Evolutionary conservation across 1,140 invertebrate genomes (phyloP).

Genomic region (Anagrus nilaparvatae): DNA sequence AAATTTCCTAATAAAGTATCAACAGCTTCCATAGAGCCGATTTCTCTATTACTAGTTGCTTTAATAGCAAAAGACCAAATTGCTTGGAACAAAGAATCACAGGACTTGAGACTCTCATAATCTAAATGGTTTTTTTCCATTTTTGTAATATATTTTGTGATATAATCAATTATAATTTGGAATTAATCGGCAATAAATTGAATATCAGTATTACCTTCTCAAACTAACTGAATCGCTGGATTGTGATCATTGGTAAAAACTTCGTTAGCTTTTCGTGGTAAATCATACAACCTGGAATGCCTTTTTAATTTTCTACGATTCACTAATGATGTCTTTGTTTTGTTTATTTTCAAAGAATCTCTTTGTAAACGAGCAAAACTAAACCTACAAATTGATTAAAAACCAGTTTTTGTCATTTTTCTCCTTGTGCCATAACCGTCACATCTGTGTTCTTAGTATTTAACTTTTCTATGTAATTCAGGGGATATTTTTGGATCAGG

Average conservation of each 20-base stretch:
- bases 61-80: slow-evolving; percentile 22
- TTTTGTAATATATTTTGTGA: slow-evolving; percentile 23
- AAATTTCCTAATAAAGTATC: slow-evolving; percentile 27
- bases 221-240: slow-evolving; percentile 23
- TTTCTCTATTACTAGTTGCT: slow-evolving; percentile 25
- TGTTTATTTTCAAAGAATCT: slow-evolving; percentile 17
- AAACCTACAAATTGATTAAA: slow-evolving; percentile 21
- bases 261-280: slow-evolving; percentile 21
- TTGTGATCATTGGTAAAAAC: slow-evolving; percentile 30
- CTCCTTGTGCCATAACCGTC: slow-evolving; percentile 18
- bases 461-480: slow-evolving; percentile 18
- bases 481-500: slow-evolving; percentile 17
- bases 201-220: slow-evolving; percentile 32
- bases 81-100: slow-evolving; percentile 14
- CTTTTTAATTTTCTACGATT: slow-evolving; percentile 20
- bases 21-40: slow-evolving; percentile 27
- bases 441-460: slow-evolving; percentile 20
- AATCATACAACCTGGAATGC: slow-evolving; percentile 25
- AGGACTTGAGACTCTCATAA: slow-evolving; percentile 4
- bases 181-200: slow-evolving; percentile 31
- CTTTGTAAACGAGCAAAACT: slow-evolving; percentile 21
- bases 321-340: slow-evolving; percentile 21
- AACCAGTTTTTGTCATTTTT: slow-evolving; percentile 10
- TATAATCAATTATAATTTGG: slow-evolving; percentile 26
- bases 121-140: slow-evolving; percentile 16